Base-by-base conservation (phyloP, 2,888 invertebrate species). In the Drosophila sordidapex region DNA sequence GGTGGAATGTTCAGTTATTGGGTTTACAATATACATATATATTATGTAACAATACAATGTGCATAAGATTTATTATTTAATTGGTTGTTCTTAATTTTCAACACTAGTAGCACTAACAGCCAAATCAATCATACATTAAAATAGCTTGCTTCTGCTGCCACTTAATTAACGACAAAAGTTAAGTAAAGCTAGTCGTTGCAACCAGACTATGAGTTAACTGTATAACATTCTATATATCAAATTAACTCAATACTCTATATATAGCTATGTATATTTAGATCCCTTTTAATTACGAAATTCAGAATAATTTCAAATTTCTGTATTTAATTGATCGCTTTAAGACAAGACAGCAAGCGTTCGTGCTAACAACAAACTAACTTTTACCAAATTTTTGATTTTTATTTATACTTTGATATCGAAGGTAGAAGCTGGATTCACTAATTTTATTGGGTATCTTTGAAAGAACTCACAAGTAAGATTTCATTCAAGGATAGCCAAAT, bases 31-130 rank as follows among this genome's bases (percentile, higher is more conserved):
- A 54, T 49, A 69, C 29, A 52, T 46, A 46, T 46, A 46, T 53
- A 38, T 54, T 43, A 52, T 56, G 52, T 65, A 62, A 80, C 80
- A 54, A 66, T 60, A 69, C 27, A 67, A 51, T 66, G 66, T 66
- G 33, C 46, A 59, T 51, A 70, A 56, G 43, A 52, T 70, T 58
- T 48, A 48, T 57, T 56, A 7, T 63, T 38, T 46, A 38, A 33
- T 25, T 43, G 38, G 21, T 27, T 48, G 29, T 29, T 43, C 64
- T 60, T 13, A 46, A 59, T 46, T 56, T 79, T 46, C n/a, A 62
- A 69, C 54, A 58, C 46, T 68, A 68, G 43, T 68, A 79, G 54
- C 36, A 62, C 64, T 60, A 76, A 70, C 65, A 70, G 76, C 65
- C 63, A 80, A 57, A 52, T 62, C 21, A 43, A 75, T 62, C 15